phyloP scores from a whole-genome alignment of 37 sponge, comb jelly and placozoan species.

The Lycopodina hypogea region DNA sequence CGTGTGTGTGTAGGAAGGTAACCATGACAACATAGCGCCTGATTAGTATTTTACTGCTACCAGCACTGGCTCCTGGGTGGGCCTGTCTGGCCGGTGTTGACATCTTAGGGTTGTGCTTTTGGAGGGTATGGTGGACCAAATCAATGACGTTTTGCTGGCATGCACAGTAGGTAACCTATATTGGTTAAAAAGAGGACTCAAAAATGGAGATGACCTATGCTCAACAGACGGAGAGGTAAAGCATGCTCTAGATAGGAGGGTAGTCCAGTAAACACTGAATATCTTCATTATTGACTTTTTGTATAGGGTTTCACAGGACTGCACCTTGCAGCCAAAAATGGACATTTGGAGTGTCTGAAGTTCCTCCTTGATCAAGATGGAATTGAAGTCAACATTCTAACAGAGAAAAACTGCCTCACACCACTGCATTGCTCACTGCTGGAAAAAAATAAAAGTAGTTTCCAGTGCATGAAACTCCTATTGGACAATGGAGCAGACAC shows the following conservation, averaged over 20 bases:
- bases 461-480: constrained; percentile 52
- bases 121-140: neutral
- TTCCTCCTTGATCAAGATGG: constrained; percentile 52
- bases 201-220: constrained; percentile 5
- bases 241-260: no score
- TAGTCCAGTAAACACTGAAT: no score
- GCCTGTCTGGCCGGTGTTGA: neutral
- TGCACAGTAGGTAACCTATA: constrained; percentile 61
- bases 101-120: neutral
- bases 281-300: no score
- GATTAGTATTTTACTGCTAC: no score
- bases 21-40: no score
- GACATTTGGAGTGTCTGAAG: neutral
- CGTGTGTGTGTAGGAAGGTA: no score
- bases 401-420: constrained; percentile 16
- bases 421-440: constrained; percentile 53
- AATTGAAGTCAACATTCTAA: constrained; percentile 25
- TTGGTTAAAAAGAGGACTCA: constrained; percentile 68
- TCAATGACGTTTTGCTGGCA: constrained; percentile 51
- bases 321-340: no score
- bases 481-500: constrained; percentile 54
- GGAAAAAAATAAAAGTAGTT: neutral
- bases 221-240: constrained; percentile 33
- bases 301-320: neutral
- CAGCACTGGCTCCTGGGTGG: no score